phyloP scores from a whole-genome alignment of 2,113 vertebrate species.

The Chelonoidis abingdonii region DNA sequence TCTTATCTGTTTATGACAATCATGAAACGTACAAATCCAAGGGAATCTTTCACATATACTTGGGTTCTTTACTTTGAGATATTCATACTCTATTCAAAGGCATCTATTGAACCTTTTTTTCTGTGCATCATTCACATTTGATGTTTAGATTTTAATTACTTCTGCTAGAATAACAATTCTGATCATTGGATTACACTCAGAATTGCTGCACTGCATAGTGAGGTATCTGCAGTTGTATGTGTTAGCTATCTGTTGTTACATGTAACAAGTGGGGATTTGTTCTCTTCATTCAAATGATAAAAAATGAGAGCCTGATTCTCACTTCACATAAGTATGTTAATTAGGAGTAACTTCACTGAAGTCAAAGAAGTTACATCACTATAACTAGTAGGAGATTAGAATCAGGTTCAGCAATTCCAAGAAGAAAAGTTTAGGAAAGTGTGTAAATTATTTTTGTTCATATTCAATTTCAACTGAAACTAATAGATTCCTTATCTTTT shows the following conservation, averaged over 20 bases:
- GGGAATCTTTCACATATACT: background rate
- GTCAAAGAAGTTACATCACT: slow-evolving; percentile 19
- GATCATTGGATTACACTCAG: slow-evolving; percentile 34
- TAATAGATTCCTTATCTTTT: slow-evolving; percentile 15
- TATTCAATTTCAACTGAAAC: background rate
- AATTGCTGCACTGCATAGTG: slow-evolving; percentile 31
- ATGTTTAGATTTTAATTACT: background rate
- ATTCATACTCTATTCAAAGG: background rate
- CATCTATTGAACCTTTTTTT: background rate
- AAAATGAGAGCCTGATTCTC: slow-evolving; percentile 15
- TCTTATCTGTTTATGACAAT: no score
- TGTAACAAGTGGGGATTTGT: slow-evolving; percentile 32
- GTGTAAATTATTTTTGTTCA: background rate
- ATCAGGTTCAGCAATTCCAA: background rate
- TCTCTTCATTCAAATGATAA: slow-evolving; percentile 29
- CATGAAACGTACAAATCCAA: background rate
- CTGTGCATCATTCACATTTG: slow-evolving; percentile 37
- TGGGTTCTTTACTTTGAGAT: slow-evolving; percentile 36
- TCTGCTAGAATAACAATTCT: slow-evolving; percentile 29
- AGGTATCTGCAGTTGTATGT: slow-evolving; percentile 14
- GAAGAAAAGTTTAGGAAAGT: background rate
- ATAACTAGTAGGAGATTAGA: background rate
- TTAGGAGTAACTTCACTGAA: slow-evolving; percentile 26
- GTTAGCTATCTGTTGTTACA: slow-evolving; percentile 56
- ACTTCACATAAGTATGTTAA: slow-evolving; percentile 39